A percentile compares a stretch with the other conserved stretches of the same genome.
Evolutionary conservation across 2,113 vertebrate genomes (phyloP).

Genomic region (Bos indicus): DNA sequence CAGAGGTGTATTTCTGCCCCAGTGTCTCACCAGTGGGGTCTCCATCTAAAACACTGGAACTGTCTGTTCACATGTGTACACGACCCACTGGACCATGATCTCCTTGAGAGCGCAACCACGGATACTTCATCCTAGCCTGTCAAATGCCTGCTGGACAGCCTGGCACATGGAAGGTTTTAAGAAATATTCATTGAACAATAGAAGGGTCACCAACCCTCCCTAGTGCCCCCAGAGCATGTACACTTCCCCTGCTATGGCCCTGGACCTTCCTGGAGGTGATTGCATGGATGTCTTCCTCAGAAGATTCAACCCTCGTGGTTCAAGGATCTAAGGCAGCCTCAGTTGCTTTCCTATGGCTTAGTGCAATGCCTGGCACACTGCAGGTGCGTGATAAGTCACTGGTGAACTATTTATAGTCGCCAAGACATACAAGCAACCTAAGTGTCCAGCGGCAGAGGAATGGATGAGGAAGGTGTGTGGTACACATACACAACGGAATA

Average conservation of each 20-base stretch:
- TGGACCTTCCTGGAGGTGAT: rapidly evolving
- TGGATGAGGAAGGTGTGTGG: not conserved
- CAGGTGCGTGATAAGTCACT: not conserved
- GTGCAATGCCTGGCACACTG: too few species aligned
- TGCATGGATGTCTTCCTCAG: not conserved
- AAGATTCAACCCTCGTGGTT: not conserved
- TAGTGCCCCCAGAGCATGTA: rapidly evolving
- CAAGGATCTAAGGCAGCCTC: not conserved
- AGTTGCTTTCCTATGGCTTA: rapidly evolving
- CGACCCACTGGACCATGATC: rapidly evolving
- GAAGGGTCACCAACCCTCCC: not conserved
- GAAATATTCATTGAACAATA: rapidly evolving
- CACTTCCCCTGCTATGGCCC: rapidly evolving
- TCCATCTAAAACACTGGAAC: not conserved
- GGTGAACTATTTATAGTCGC: not conserved
- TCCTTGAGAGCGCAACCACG: rapidly evolving
- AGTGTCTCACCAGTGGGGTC: rapidly evolving
- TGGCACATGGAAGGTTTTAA: not conserved
- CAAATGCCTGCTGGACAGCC: not conserved
- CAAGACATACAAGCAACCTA: not conserved
- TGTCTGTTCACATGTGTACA: rapidly evolving
- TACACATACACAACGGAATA: not conserved
- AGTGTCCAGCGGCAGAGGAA: not conserved
- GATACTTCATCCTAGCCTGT: too few species aligned
- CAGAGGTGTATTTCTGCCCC: not conserved